A percentile compares a stretch with the other conserved stretches of the same genome.
phyloP scores from a whole-genome alignment of 2,797 vertebrate genomes.

The Adrianichthys oophorus region DNA sequence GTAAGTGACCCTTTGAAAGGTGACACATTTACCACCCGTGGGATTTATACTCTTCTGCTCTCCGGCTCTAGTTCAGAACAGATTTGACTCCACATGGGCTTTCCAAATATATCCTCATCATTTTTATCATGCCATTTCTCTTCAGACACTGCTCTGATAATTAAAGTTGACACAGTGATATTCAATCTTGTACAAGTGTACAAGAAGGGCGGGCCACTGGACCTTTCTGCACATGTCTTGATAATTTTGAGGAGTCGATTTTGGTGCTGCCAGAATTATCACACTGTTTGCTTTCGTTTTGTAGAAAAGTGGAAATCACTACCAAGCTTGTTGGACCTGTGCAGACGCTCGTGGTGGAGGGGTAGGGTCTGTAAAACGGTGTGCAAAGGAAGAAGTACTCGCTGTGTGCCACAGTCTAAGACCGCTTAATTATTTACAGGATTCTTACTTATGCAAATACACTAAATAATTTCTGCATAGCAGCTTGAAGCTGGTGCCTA shows the following conservation, averaged over 20 bases:
- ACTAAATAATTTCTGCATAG: constrained; percentile 81
- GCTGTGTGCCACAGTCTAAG: constrained; percentile 43
- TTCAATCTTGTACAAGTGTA: constrained; percentile 39
- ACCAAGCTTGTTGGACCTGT: constrained; percentile 23
- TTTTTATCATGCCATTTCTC: constrained; percentile 62
- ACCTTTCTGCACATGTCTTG: constrained; percentile 18
- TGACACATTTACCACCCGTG: constrained; percentile 82
- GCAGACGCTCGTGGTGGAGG: constrained; percentile 30
- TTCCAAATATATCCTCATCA: constrained; percentile 69
- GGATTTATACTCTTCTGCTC: constrained; percentile 82
- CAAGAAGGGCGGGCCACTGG: constrained; percentile 14
- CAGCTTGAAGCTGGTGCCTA: constrained; percentile 76
- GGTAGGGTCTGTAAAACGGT: constrained; percentile 34
- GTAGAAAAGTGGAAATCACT: constrained; percentile 32
- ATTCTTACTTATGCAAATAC: constrained; percentile 83
- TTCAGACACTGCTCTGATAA: constrained; percentile 60
- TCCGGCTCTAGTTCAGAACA: constrained; percentile 74
- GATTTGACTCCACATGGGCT: constrained; percentile 66
- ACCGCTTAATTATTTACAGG: constrained; percentile 77
- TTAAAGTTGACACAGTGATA: constrained; percentile 54
- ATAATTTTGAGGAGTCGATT: constrained; percentile 12
- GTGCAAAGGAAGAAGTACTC: constrained; percentile 36
- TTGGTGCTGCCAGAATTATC: constrained; percentile 9
- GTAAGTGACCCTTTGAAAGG: constrained; percentile 85
- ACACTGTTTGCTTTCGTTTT: constrained; percentile 38